Base-by-base conservation (phyloP, 2,888 invertebrate genomes). In the Leptopilina syphax region DNA sequence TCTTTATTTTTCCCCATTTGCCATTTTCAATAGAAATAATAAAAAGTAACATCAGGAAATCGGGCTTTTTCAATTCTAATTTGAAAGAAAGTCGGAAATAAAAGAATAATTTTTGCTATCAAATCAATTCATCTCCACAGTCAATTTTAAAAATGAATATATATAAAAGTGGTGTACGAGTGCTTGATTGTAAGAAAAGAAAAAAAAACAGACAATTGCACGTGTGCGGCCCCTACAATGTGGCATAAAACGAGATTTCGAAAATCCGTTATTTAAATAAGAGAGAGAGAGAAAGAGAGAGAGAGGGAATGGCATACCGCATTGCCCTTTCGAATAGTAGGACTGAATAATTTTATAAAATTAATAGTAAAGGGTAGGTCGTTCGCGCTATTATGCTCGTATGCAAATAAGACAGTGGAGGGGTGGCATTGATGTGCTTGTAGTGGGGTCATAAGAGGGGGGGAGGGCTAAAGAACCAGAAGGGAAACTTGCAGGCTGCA, bases 241-340 rank as follows among this genome's bases (percentile, higher is more conserved):
- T 76, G 82, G 84, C 84, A 83, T 86, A 88, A 90, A 91, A 91
- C 91, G 89, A 90, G 91, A 91, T 91, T 91, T 91, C 84, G 87
- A 89, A 91, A 91, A 92, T 92, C 91, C 91, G 91, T 92, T 92
- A 91, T 91, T 91, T 89, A 91, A 91, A 91, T 91, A 91, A 88
- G 87, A 81, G 80, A 79, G 41, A 77, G 47, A 77, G 73, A 78
- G 77, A 77, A 77, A 70, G 77, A 79, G 81, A 77, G 81, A 76
- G 81, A 76, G 76, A 68, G 65, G 50, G 81, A 81, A 82, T 82
- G 81, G 77, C 73, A 70, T 82, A 83, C 80, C 82, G 84, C 83
- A 82, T 34, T 81, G 85, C 82, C 78, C 73, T 80, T 65, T 76
- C 85, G 84, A 85, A 86, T 85, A 82, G 4, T 34, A 34, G 88